A percentile compares a stretch with the other conserved stretches of the same genome.
phyloP scores from a whole-genome alignment of 2,797 vertebrate genomes.

The Phrynocephalus vlangalii region DNA sequence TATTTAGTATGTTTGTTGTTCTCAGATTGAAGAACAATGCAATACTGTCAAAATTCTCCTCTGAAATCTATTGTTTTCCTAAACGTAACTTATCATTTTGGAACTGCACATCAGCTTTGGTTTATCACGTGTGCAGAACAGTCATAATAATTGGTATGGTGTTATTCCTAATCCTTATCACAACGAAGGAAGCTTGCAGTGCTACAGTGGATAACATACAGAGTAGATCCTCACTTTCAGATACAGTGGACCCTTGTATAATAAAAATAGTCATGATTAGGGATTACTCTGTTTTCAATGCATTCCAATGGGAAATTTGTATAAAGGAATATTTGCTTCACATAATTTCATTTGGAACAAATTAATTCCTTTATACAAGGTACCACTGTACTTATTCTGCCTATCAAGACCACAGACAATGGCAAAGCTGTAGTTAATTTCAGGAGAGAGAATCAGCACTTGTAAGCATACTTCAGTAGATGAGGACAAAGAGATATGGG shows the following conservation, averaged over 20 bases:
- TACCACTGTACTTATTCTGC: background rate
- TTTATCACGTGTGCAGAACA: background rate
- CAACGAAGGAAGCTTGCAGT: background rate
- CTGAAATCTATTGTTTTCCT: background rate
- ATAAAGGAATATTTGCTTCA: too few relatives aligned
- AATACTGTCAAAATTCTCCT: background rate
- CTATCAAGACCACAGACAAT: background rate
- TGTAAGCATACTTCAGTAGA: background rate
- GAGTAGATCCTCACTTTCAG: background rate
- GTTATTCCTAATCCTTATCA: background rate
- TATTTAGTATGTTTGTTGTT: background rate
- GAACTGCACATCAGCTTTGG: background rate
- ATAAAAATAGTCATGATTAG: too few relatives aligned
- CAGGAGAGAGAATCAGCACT: background rate
- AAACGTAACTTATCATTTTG: background rate
- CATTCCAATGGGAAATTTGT: too few relatives aligned
- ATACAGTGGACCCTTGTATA: too few relatives aligned
- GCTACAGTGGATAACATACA: background rate
- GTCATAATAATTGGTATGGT: background rate
- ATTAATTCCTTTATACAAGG: too few relatives aligned
- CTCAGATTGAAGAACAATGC: background rate
- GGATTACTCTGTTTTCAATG: too few relatives aligned
- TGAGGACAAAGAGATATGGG: conserved; percentile 30
- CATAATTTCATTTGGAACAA: too few relatives aligned
- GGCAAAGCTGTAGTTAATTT: background rate